Conservation (phyloP, 2,113 vertebrate species). For the Sander lucioperca region DNA sequence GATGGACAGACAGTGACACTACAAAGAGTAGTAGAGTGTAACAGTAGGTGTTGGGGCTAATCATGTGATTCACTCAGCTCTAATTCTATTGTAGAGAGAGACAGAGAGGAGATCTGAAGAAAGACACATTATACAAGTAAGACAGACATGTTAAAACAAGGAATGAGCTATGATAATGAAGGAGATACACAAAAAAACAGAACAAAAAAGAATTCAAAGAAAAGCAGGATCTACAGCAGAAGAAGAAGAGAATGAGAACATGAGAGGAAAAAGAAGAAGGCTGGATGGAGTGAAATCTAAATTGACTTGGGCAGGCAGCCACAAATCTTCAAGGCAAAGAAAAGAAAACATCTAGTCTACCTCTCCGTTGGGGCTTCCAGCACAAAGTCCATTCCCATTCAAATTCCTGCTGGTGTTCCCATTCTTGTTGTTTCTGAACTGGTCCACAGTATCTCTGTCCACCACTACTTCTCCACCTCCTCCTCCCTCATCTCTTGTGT, state of each 20-base stretch:
- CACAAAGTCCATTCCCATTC: constrained; percentile 69
- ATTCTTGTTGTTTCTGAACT: constrained; percentile 73
- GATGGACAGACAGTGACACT: constrained; percentile 16
- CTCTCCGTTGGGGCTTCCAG: constrained; percentile 79
- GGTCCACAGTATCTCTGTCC: constrained; percentile 70
- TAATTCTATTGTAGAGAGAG: constrained; percentile 70
- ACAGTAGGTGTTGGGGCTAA: constrained; percentile 60
- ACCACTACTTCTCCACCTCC: constrained; percentile 62
- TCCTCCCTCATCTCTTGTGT: constrained; percentile 81
- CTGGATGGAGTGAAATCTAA: constrained; percentile 17
- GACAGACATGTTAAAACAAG: constrained; percentile 2
- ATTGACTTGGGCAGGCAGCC: constrained; percentile 14
- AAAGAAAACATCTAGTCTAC: constrained; percentile 70
- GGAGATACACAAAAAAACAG: not conserved
- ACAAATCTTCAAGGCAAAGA: constrained; percentile 15
- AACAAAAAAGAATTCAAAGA: not conserved
- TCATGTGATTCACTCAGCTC: constrained; percentile 72
- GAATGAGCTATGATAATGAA: not conserved
- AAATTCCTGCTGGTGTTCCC: constrained; percentile 64
- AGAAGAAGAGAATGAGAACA: not conserved
- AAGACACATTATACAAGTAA: constrained; percentile 14
- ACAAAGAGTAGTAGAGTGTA: constrained; percentile 8
- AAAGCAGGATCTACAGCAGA: not conserved
- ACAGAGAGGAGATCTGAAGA: constrained; percentile 38
- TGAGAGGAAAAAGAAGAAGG: constrained; percentile 9